Evolutionary conservation across 2,888 invertebrate species (phyloP).

Genomic region (Epinotia demarniana): DNA sequence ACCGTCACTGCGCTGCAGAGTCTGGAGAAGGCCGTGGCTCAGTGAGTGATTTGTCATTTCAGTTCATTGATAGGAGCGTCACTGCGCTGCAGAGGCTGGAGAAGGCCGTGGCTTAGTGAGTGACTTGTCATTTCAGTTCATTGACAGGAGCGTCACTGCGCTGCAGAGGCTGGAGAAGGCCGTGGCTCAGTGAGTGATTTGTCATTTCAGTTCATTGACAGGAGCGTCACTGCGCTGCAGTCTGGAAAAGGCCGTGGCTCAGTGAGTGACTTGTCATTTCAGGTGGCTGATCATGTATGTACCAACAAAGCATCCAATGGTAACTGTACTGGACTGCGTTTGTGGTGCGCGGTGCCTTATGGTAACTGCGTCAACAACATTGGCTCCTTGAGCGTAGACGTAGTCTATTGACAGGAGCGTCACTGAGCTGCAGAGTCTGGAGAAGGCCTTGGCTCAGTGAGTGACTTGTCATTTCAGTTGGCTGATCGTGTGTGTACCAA

Average conservation of each 20-base stretch:
- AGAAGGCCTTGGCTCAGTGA: constrained; percentile 85
- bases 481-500: too few relatives aligned
- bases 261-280: constrained; percentile 53
- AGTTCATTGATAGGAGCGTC: too few relatives aligned
- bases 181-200: too few relatives aligned
- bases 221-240: too few relatives aligned
- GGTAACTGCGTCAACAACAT: background rate
- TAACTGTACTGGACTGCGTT: too few relatives aligned
- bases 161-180: constrained; percentile 66
- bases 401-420: constrained; percentile 94
- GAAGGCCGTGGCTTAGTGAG: background rate
- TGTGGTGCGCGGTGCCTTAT: too few relatives aligned
- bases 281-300: too few relatives aligned
- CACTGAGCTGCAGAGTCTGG: constrained; percentile 85
- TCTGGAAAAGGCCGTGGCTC: constrained; percentile 87
- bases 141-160: constrained; percentile 93
- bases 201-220: too few relatives aligned
- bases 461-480: background rate
- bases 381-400: constrained; percentile 85
- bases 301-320: too few relatives aligned
- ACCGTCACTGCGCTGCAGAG: too few relatives aligned
- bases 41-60: too few relatives aligned
- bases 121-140: constrained; percentile 51
- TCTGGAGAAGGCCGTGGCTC: too few relatives aligned
- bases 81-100: constrained; percentile 54